A percentile compares a stretch with the other conserved stretches of the same genome.
phyloP scores from a whole-genome alignment of 2,888 invertebrate genomes.

The Xestia sexstrigata region DNA sequence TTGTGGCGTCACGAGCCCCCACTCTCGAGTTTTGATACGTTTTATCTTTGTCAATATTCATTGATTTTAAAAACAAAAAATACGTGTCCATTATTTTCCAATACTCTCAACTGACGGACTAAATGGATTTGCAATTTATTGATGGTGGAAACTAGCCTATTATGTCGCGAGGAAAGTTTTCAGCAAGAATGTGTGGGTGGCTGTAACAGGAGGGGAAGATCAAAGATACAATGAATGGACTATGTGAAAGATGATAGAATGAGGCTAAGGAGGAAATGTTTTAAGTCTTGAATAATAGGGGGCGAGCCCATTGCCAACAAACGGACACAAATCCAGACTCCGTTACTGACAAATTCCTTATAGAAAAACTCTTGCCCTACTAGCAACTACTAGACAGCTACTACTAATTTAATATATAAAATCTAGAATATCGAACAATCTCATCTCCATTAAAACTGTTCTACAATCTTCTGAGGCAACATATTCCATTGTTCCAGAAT shows the following conservation, averaged over 20 bases:
- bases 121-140: too few relatives aligned
- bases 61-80: too few relatives aligned
- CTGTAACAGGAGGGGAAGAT: background rate
- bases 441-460: constrained; percentile 23
- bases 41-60: too few relatives aligned
- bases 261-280: too few relatives aligned
- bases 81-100: too few relatives aligned
- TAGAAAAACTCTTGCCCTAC: background rate
- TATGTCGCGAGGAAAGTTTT: too few relatives aligned
- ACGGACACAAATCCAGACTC: background rate
- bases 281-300: background rate
- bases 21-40: too few relatives aligned
- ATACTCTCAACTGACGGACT: too few relatives aligned
- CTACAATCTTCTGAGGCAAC: constrained; percentile 18
- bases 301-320: background rate
- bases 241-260: background rate
- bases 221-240: background rate
- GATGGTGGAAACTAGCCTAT: too few relatives aligned
- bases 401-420: background rate
- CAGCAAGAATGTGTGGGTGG: background rate
- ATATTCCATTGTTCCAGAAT: constrained; percentile 82
- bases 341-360: background rate
- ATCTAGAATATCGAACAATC: background rate
- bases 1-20: too few relatives aligned
- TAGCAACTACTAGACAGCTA: background rate